Evolutionary conservation across 2,113 vertebrate species (phyloP).

Genomic region (Colossoma macropomum): DNA sequence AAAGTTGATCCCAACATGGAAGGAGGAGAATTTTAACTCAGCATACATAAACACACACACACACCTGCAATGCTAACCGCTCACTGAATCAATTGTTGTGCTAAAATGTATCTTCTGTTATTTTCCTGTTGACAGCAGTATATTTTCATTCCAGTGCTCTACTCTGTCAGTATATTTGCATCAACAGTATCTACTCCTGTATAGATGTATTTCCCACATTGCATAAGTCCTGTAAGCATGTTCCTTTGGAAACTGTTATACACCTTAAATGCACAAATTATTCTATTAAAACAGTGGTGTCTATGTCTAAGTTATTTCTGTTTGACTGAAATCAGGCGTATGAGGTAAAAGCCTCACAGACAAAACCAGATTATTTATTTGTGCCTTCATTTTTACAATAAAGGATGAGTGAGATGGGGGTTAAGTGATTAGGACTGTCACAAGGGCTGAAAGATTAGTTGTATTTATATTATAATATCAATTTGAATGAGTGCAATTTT

Average conservation of each 20-base stretch:
- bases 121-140: neutral
- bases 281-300: neutral
- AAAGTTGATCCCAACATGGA: slow-evolving; percentile 70
- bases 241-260: neutral
- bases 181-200: neutral
- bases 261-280: neutral
- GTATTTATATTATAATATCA: too few relatives aligned
- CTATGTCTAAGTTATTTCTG: neutral
- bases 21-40: slow-evolving; percentile 36
- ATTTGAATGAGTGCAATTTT: too few relatives aligned
- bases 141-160: neutral
- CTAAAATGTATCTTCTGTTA: neutral
- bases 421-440: too few relatives aligned
- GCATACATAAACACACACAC: neutral
- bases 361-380: too few relatives aligned
- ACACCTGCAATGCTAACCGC: slow-evolving; percentile 2
- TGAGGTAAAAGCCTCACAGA: too few relatives aligned
- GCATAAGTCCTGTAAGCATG: neutral
- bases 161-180: neutral
- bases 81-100: neutral
- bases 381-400: too few relatives aligned
- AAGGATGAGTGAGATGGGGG: too few relatives aligned
- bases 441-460: too few relatives aligned
- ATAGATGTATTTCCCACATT: neutral
- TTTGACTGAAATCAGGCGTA: too few relatives aligned